A percentile compares a stretch with the other conserved stretches of the same genome.
Conservation (phyloP, 2,888 invertebrate species). For the Nowickia ferox region DNA sequence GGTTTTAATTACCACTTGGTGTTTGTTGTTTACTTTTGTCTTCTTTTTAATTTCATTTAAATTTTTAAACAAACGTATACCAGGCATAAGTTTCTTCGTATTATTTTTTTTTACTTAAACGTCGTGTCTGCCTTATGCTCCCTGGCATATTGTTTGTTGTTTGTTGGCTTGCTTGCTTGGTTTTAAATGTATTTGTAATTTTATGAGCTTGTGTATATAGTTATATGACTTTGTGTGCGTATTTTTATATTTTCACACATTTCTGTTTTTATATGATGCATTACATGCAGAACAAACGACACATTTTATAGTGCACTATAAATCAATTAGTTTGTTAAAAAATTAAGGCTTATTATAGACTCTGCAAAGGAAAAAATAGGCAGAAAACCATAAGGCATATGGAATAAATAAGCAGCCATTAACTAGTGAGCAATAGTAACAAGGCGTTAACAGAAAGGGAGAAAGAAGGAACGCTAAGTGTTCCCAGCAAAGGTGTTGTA, state of each 20-base stretch:
- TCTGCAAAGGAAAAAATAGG: neutral
- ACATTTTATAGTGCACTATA: slow-evolving; percentile 82
- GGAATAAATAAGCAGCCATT: slow-evolving; percentile 22
- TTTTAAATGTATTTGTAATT: slow-evolving; percentile 59
- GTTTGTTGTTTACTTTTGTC: slow-evolving; percentile 1
- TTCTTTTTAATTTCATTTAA: slow-evolving; percentile 56
- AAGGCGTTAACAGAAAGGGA: slow-evolving; percentile 21
- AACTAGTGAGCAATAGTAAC: neutral
- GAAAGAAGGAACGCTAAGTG: neutral
- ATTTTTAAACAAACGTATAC: slow-evolving; percentile 17
- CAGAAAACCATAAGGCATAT: slow-evolving; percentile 13
- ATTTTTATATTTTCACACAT: slow-evolving; percentile 66
- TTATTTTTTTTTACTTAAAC: slow-evolving; percentile 43
- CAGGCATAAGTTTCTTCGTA: neutral
- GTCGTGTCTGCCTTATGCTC: slow-evolving; percentile 33
- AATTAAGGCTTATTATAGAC: slow-evolving; percentile 61
- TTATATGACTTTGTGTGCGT: slow-evolving; percentile 37
- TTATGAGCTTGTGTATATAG: slow-evolving; percentile 17
- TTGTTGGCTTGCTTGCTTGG: slow-evolving; percentile 22
- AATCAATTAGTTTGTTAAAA: slow-evolving; percentile 79
- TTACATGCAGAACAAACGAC: slow-evolving; percentile 81
- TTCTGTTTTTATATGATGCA: slow-evolving; percentile 79
- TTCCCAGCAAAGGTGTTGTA: neutral
- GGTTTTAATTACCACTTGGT: slow-evolving; percentile 69
- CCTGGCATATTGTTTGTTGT: slow-evolving; percentile 26